Conservation (phyloP, 2,797 vertebrate species). For the Lycodopsis pacificus region DNA sequence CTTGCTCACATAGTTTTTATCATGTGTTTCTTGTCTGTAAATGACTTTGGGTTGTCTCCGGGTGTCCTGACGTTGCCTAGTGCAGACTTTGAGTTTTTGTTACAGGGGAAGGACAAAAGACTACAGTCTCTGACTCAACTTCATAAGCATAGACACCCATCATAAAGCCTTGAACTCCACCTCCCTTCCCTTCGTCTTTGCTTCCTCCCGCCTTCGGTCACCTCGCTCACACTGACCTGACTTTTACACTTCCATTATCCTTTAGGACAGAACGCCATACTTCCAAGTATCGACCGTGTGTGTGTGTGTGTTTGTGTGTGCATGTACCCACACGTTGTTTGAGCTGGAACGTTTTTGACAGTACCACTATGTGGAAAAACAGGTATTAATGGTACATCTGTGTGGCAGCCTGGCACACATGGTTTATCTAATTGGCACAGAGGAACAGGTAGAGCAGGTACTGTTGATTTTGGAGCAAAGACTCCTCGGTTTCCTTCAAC, state of each 20-base stretch:
- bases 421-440: fast-evolving
- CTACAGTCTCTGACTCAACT: background rate
- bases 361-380: background rate
- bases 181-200: background rate
- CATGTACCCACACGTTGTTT: background rate
- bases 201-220: no score
- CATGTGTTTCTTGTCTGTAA: no score
- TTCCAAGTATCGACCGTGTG: background rate
- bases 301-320: background rate
- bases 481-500: background rate
- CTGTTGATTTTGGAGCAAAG: background rate
- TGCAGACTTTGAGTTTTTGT: background rate
- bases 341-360: no score
- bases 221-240: background rate
- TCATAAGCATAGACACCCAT: background rate
- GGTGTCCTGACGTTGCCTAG: no score
- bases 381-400: background rate
- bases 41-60: no score
- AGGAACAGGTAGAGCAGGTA: slow-evolving; percentile 32
- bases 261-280: background rate
- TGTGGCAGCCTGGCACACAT: no score
- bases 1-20: no score
- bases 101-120: background rate
- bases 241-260: background rate
- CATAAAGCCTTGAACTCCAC: background rate